Evolutionary conservation across 2,888 invertebrate genomes (phyloP), one percentile per base, ranked within the genome.

Genomic region (Diabrotica balteata): DNA sequence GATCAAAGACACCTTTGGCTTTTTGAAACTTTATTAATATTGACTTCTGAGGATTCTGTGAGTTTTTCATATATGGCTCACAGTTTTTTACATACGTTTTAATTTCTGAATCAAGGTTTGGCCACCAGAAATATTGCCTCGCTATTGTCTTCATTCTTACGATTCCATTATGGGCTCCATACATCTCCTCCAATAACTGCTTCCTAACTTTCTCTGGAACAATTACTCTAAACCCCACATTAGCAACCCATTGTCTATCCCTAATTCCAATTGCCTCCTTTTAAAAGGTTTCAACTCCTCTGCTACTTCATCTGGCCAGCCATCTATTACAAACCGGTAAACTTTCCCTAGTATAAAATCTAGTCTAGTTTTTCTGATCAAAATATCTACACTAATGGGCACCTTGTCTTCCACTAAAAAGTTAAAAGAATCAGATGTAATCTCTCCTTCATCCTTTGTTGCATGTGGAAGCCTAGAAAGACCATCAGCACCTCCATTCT

Each of bases 81-180:
- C n/a, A n/a, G n/a, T n/a, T n/a, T n/a, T n/a, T n/a, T n/a, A 78
- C 71, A 9, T 68, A 60, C 1, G 63, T 32, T 70, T 77, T 78
- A 22, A 80, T 79, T 22, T 79, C 78, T 0, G 69, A 47, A 55
- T 79, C 75, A 22, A 79, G 66, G 8, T 58, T 62, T 7, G 79
- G 78, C n/a, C n/a, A n/a, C n/a, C 77, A 80, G 59, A 55, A 42
- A 32, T 54, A 62, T 46, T 62, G 54, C 47, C 62, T 1, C 10
- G 76, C 76, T 65, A 74, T 74, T 22, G 74, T 63, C 70, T 79
- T 80, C 74, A 76, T 77, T 70, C 66, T 75, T 11, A 62, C 55
- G 7, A 75, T 69, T 0, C 73, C 74, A 58, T 64, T 63, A 66
- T 75, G 73, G 32, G 63, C 63, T 9, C 58, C 55, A 69, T 75